phyloP scores from a whole-genome alignment of 2,888 invertebrate species.

The Polyploca ridens region DNA sequence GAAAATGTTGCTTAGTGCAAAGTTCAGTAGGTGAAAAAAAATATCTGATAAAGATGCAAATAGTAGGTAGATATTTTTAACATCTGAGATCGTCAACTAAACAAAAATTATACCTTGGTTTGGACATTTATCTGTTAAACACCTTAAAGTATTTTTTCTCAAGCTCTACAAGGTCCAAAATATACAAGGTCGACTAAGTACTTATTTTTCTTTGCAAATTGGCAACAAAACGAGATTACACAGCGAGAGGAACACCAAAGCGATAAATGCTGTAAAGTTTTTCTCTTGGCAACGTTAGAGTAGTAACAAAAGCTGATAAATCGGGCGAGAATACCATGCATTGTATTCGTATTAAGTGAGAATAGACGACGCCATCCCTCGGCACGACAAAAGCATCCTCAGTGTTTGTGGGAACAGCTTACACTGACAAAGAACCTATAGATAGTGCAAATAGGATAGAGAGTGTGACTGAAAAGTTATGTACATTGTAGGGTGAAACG shows the following conservation, averaged over 20 bases:
- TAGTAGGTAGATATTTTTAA: no score
- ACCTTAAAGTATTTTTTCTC: no score
- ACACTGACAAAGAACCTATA: constrained; percentile 23
- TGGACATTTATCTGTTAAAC: no score
- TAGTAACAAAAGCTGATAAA: constrained; percentile 63
- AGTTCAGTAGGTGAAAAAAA: background rate
- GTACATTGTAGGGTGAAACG: background rate
- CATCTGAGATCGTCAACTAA: no score
- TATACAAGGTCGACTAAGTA: background rate
- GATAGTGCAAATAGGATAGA: constrained; percentile 21
- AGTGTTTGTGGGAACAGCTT: constrained; percentile 40
- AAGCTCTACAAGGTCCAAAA: background rate
- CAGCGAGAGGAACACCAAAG: constrained; percentile 33
- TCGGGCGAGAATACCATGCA: constrained; percentile 60
- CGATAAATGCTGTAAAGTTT: constrained; percentile 53
- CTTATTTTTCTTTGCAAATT: constrained; percentile 19
- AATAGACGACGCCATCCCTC: constrained; percentile 55
- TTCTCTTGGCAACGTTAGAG: constrained; percentile 48
- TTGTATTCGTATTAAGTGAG: constrained; percentile 69
- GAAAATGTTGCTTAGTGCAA: background rate
- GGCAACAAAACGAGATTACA: constrained; percentile 37
- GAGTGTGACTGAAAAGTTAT: background rate
- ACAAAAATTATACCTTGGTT: no score
- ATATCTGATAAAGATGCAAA: no score
- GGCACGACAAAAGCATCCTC: constrained; percentile 53